Base-by-base conservation (phyloP, 2,797 vertebrate genomes). In the Amniataba percoides region DNA sequence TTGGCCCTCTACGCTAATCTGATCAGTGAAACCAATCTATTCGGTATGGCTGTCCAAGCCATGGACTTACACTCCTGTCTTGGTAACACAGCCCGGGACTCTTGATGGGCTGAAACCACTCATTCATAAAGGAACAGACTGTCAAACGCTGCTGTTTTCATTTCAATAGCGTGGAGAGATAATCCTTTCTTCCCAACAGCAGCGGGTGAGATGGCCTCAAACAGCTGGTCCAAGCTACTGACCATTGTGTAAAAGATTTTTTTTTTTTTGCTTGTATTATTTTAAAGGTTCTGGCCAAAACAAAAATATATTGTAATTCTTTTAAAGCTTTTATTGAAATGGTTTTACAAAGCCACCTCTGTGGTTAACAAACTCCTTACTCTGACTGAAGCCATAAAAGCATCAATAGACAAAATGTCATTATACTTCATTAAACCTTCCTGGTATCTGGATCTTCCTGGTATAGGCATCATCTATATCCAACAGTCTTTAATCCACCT, bases 21-120 rank as follows among this genome's bases (percentile, higher is more conserved):
- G 91, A 90, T 84, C 88, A 62, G 89, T 94, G 92, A 93, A 88
- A 90, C 94, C 91, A 94, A 95, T 94, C 93, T 92, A 93, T 94
- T 94, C 71, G 83, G 65, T 87, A 93, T 36, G 91, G 89, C 82
- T 94, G 93, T 94, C 93, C 86, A 78, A 78, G 75, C 82, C 60
- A 40, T 58, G 61, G 82, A 87, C 72, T 78, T 60, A 23, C 80
- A 82, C 72, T 81, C 68, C 81, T 61, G 76, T 81, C 78, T 87
- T 81, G 53, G 68, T 80, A 62, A 80, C 61, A 52, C 61, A 81
- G 63, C 51, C 56, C 69, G 61, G 78, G 71, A 81, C 66, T 62
- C 78, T 70, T 71, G 80, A 92, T 81, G 85, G 77, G 74, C 76
- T 80, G 71, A 77, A 80, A 81, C 61, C 64, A 48, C 78, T 83